phyloP scores from a whole-genome alignment of 2,888 invertebrate species.

The Atethmia centrago region DNA sequence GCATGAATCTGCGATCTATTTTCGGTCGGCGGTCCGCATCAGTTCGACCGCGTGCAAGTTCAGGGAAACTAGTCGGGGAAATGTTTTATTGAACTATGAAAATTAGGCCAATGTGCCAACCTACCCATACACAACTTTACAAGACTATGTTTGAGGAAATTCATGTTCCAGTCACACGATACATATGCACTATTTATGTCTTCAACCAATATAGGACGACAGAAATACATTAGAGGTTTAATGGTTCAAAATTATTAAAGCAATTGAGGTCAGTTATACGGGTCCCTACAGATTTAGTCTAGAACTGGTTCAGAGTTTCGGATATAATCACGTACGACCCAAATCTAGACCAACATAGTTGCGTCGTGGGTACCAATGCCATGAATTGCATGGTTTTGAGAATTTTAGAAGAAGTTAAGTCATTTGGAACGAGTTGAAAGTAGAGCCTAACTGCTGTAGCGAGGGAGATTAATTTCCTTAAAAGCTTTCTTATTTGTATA shows the following conservation, averaged over 20 bases:
- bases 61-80: conserved; percentile 85
- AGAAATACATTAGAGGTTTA: conserved; percentile 59
- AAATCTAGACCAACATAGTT: conserved; percentile 76
- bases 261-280: conserved; percentile 74
- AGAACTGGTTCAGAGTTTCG: conserved; percentile 72
- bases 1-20: conserved; percentile 78
- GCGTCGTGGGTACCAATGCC: conserved; percentile 67
- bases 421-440: conserved; percentile 25
- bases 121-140: conserved; percentile 56
- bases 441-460: not conserved
- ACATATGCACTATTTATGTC: conserved; percentile 65
- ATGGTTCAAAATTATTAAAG: conserved; percentile 66
- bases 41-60: conserved; percentile 83
- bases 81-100: conserved; percentile 82
- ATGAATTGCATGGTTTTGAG: conserved; percentile 52
- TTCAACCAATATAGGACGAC: conserved; percentile 65
- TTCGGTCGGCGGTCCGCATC: conserved; percentile 71
- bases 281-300: conserved; percentile 74
- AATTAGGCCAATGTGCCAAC: conserved; percentile 82
- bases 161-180: conserved; percentile 63
- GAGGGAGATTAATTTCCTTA: not conserved
- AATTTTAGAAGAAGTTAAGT: conserved; percentile 32
- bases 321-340: conserved; percentile 82
- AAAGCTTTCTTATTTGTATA: not conserved
- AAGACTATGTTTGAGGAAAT: conserved; percentile 66